Base-by-base conservation (phyloP, 2,888 invertebrate genomes). In the Gerosis bhagava region DNA sequence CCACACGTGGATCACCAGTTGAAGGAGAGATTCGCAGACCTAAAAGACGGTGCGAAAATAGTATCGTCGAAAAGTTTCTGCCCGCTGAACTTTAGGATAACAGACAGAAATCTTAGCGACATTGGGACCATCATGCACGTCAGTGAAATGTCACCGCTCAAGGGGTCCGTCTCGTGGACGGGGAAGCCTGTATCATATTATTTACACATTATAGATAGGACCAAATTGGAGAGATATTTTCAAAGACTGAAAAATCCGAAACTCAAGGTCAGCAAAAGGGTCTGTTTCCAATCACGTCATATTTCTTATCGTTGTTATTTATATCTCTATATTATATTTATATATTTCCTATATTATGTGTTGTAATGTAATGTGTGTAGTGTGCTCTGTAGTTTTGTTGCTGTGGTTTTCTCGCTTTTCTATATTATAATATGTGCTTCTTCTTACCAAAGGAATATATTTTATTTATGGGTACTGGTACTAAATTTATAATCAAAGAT, bases 51-150 rank as follows among this genome's bases (percentile, higher is more conserved):
- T 50, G 98, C 98, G 29, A 93, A 97, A 67, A 98, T 99, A 61
- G 98, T 99, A 29, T 99, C 99, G 22, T 99, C 99, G 12, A 99
- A 98, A 83, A 97, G 98, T 60, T 99, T 99, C 87, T 99, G 98
- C 78, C 98, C 98, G n/a, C 90, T 98, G 45, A 99, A 98, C 89
- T 98, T 98, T 90, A 93, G 98, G 60, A 98, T 99, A 76, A 99
- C 98, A 19, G 98, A 99, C 82, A 92, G 99, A 74, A 99, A 98
- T 87, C 91, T 99, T 53, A 97, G 96, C 84, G 98, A 99, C 88
- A 98, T 99, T 74, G 98, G 98, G 59, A 97, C 98, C 54, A 99
- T 99, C 70, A 98, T 99, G 97, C 97, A 98, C 81, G 98, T 99
- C 28, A 95, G 95, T 57, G 98, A 98, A 89, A 95, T 99, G 93